Evolutionary conservation across 2,797 vertebrate genomes (phyloP).

Genomic region (Remorina albescens): DNA sequence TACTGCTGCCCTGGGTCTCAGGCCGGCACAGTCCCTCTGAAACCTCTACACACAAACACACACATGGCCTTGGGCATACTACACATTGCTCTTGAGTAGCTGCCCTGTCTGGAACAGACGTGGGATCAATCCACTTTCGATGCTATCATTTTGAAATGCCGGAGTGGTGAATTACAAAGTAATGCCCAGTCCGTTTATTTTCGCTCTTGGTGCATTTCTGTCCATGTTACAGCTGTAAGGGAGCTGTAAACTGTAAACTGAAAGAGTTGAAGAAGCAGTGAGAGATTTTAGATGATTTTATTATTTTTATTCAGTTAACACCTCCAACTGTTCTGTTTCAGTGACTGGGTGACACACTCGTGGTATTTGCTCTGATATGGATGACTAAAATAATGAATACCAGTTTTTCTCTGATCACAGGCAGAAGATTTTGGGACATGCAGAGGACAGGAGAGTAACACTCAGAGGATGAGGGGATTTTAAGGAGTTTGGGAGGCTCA

Average conservation of each 20-base stretch:
- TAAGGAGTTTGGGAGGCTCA: slow-evolving; percentile 68
- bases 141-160: slow-evolving; percentile 41
- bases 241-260: background rate
- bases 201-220: slow-evolving; percentile 10
- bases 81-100: slow-evolving; percentile 27
- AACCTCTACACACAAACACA: slow-evolving; percentile 27
- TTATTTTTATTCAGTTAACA: background rate
- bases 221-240: background rate
- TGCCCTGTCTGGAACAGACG: slow-evolving; percentile 45
- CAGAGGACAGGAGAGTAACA: slow-evolving; percentile 54
- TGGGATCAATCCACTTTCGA: slow-evolving; percentile 39
- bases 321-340: background rate
- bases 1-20: slow-evolving; percentile 39
- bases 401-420: slow-evolving; percentile 49
- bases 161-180: slow-evolving; percentile 23
- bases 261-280: slow-evolving; percentile 5
- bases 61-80: slow-evolving; percentile 34
- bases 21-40: slow-evolving; percentile 41
- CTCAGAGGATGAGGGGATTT: slow-evolving; percentile 62
- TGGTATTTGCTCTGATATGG: slow-evolving; percentile 4
- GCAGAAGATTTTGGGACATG: slow-evolving; percentile 51
- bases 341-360: background rate
- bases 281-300: background rate
- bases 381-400: slow-evolving; percentile 19
- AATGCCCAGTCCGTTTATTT: slow-evolving; percentile 14